Evolutionary conservation across 1,140 invertebrate species (phyloP).

Genomic region (Tetragnatha versicolor): DNA sequence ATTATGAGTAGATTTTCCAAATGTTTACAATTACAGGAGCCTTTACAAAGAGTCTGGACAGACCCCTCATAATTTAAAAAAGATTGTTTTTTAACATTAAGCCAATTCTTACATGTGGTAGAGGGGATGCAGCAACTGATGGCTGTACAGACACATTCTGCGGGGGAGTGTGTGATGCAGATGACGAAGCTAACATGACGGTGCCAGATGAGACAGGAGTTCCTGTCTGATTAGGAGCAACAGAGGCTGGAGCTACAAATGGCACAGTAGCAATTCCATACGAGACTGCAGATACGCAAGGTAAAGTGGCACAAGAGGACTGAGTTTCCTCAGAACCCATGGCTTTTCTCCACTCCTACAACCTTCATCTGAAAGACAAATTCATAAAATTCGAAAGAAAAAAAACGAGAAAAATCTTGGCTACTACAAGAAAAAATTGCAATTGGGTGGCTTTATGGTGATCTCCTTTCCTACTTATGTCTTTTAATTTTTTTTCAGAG

Average conservation of each 20-base stretch:
- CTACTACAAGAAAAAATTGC: too few species aligned
- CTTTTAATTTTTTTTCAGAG: too few species aligned
- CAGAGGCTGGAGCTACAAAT: constrained; percentile 45
- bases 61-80: neutral
- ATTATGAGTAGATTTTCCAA: too few species aligned
- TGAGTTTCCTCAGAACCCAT: constrained; percentile 54
- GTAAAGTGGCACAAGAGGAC: constrained; percentile 37
- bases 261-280: constrained; percentile 49
- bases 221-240: constrained; percentile 27
- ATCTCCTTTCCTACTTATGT: too few species aligned
- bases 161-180: constrained; percentile 45
- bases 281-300: constrained; percentile 42
- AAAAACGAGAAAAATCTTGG: too few species aligned
- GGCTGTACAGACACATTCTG: constrained; percentile 52
- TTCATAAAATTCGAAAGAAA: too few species aligned
- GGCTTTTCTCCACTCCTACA: neutral
- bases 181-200: constrained; percentile 47
- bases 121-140: constrained; percentile 42
- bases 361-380: neutral
- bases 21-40: too few species aligned
- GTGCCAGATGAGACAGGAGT: constrained; percentile 27
- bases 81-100: neutral
- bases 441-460: too few species aligned
- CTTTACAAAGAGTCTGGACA: too few species aligned
- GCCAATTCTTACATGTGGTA: constrained; percentile 39